phyloP scores from a whole-genome alignment of 1,140 invertebrate species.

The Aphis craccivora region DNA sequence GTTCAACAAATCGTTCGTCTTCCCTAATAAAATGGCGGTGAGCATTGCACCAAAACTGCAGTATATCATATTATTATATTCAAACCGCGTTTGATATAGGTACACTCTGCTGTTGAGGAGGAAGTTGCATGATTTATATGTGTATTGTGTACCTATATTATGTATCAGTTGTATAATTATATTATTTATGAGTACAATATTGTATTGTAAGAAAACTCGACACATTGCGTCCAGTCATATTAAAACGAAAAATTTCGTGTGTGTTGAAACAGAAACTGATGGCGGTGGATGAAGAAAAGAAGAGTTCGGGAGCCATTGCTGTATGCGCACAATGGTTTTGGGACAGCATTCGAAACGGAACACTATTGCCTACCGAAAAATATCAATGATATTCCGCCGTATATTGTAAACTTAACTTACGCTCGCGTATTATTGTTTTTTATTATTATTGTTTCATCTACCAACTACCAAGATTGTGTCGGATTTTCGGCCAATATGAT shows the following conservation, averaged over 20 bases:
- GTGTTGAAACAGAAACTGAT: not conserved
- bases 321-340: slow-evolving; percentile 43
- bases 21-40: too few relatives aligned
- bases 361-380: not conserved
- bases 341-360: slow-evolving; percentile 40
- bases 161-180: too few relatives aligned
- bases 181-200: too few relatives aligned
- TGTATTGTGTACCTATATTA: too few relatives aligned
- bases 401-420: not conserved
- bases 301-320: not conserved
- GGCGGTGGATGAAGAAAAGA: not conserved
- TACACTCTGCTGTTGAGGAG: too few relatives aligned
- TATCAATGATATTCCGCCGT: not conserved
- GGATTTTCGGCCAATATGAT: not conserved
- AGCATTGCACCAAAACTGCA: too few relatives aligned
- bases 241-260: not conserved
- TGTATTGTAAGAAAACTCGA: too few relatives aligned
- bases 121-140: too few relatives aligned
- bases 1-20: too few relatives aligned
- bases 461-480: not conserved
- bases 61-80: too few relatives aligned
- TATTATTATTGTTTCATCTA: not conserved
- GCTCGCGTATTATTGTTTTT: not conserved
- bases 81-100: too few relatives aligned
- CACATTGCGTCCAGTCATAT: not conserved